A percentile compares a stretch with the other conserved stretches of the same genome.
Conservation (phyloP, 2,797 vertebrate genomes). For the Squalus acanthias region DNA sequence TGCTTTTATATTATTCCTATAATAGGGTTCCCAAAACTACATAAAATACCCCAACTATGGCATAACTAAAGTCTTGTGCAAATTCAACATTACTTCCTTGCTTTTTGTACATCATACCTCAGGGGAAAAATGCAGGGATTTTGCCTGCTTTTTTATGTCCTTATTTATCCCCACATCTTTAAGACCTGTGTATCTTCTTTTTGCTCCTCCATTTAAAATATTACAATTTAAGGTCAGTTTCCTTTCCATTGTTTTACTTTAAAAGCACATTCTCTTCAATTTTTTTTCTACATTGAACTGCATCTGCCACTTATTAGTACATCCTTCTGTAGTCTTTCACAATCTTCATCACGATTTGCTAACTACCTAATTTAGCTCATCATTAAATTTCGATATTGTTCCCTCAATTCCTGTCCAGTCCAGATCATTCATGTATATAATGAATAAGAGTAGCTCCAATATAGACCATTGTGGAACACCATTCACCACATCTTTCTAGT, state of each 20-base stretch:
- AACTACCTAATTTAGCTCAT: neutral
- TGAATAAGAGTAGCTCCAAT: no score
- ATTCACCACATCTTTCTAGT: no score
- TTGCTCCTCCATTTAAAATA: neutral
- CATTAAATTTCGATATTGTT: neutral
- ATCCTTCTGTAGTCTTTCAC: neutral
- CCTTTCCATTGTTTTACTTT: neutral
- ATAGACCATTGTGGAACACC: no score
- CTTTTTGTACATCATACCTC: neutral
- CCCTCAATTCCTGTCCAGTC: neutral
- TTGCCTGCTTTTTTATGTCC: neutral
- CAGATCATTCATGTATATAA: no score
- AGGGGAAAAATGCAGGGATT: neutral
- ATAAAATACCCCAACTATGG: neutral
- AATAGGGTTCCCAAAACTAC: neutral
- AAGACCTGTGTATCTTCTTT: neutral
- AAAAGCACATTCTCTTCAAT: neutral
- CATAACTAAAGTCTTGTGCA: neutral
- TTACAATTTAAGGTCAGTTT: neutral
- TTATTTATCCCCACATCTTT: neutral
- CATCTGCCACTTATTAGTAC: neutral
- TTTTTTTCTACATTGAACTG: neutral
- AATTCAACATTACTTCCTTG: neutral
- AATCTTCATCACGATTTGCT: neutral
- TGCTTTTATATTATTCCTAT: neutral